Percentiles rank a stretch among this genome's conserved stretches.
These are phyloP conservation scores for Semicossyphus pulcher DNA, from an alignment of 2,113 vertebrate genomes.

Conservation along the genomic window DNA sequence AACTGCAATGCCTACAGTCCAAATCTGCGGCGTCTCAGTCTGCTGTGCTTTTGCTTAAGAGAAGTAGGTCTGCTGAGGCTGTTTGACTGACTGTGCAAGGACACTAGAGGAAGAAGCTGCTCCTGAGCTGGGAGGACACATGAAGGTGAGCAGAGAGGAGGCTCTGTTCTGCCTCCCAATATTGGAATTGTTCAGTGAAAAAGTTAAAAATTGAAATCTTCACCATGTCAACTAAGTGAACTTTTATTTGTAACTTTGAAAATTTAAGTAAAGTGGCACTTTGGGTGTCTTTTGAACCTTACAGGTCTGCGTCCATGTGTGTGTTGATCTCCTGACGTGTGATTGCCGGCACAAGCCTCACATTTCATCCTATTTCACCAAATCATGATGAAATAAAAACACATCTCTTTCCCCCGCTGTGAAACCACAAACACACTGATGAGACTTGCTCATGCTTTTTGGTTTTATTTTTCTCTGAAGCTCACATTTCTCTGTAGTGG, in stretches of 20 bases:
- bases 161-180: constrained; percentile 63
- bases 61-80: constrained; percentile 58
- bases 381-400: constrained; percentile 21
- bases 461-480: constrained; percentile 35
- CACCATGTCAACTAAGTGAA: constrained; percentile 77
- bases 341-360: not conserved
- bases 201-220: constrained; percentile 68
- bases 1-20: constrained; percentile 60
- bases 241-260: constrained; percentile 80
- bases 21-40: constrained; percentile 43
- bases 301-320: constrained; percentile 56
- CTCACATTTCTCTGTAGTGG: constrained; percentile 39
- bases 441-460: constrained; percentile 7
- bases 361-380: constrained; percentile 28
- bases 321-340: constrained; percentile 31
- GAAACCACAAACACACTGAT: constrained; percentile 46
- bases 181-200: constrained; percentile 74
- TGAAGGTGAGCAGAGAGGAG: constrained; percentile 60
- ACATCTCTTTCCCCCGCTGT: constrained; percentile 17
- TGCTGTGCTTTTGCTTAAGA: constrained; percentile 54
- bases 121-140: constrained; percentile 77
- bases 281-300: constrained; percentile 81
- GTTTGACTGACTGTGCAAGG: constrained; percentile 66
- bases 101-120: constrained; percentile 71
- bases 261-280: constrained; percentile 80